Percentiles rank a stretch among this genome's conserved stretches.
These are phyloP conservation scores for Pantherophis alleghaniensis DNA, from an alignment of 2,797 vertebrate species.

Conservation along the genomic window DNA sequence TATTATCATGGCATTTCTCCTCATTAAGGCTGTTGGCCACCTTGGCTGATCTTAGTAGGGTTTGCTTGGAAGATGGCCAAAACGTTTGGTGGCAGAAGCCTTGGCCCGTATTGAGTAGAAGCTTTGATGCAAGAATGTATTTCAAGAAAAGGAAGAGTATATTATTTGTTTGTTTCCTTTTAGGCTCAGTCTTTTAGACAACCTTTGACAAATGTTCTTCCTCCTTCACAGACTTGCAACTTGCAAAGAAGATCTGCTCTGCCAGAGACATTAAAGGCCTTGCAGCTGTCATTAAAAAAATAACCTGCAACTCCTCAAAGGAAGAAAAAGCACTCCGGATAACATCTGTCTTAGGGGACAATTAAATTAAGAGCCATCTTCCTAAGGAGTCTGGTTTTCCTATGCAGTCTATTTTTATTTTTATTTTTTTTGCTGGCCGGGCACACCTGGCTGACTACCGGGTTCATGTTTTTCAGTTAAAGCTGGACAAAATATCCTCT, in stretches of 20 bases:
- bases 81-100: neutral
- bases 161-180: rapidly evolving
- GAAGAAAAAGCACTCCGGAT: constrained; percentile 47
- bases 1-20: neutral
- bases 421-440: constrained; percentile 31
- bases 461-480: constrained; percentile 35
- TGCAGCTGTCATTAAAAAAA: constrained; percentile 62
- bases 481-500: neutral
- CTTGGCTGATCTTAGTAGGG: neutral
- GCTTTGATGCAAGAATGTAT: neutral
- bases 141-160: neutral
- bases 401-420: constrained; percentile 31
- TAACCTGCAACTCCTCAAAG: constrained; percentile 60
- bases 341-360: constrained; percentile 58
- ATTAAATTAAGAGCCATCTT: constrained; percentile 69
- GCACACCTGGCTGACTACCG: constrained; percentile 40
- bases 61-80: neutral
- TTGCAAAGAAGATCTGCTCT: constrained; percentile 59
- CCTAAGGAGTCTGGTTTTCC: constrained; percentile 52
- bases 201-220: constrained; percentile 45
- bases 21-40: neutral
- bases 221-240: constrained; percentile 60
- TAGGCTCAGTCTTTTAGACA: constrained; percentile 19
- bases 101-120: neutral
- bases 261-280: constrained; percentile 66